Evolutionary conservation across 2,888 invertebrate genomes (phyloP).

Genomic region (Pediacus dermestoides): DNA sequence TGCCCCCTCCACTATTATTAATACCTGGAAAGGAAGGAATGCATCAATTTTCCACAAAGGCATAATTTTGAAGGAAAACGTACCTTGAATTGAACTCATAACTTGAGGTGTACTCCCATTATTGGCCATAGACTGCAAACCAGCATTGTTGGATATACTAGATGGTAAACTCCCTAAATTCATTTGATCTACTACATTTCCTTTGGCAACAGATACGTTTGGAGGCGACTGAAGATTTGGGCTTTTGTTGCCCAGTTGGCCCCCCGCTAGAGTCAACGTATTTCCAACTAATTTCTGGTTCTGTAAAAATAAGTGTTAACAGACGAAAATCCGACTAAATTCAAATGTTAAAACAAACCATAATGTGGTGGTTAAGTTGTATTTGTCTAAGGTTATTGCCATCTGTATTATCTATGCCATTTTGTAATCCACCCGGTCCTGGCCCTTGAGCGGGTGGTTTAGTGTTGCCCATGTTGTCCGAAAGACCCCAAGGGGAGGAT

Average conservation of each 20-base stretch:
- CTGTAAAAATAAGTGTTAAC: conserved; percentile 51
- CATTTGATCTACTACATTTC: conserved; percentile 59
- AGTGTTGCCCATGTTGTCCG: conserved; percentile 51
- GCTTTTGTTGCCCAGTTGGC: conserved; percentile 76
- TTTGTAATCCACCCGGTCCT: conserved; percentile 72
- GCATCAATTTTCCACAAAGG: neutral
- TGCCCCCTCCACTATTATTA: conserved; percentile 64
- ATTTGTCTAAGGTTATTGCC: conserved; percentile 50
- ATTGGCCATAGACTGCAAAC: conserved; percentile 56
- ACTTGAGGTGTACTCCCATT: conserved; percentile 69
- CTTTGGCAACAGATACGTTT: conserved; percentile 72
- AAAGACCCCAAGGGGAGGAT: conserved; percentile 65
- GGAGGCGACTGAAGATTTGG: conserved; percentile 83
- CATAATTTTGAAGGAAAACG: conserved; percentile 8
- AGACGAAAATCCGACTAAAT: neutral
- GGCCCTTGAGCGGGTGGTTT: conserved; percentile 82
- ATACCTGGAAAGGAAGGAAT: conserved; percentile 55
- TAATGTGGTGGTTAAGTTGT: conserved; percentile 64
- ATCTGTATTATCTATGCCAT: conserved; percentile 67
- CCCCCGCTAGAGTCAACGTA: conserved; percentile 69
- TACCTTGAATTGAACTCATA: conserved; percentile 71
- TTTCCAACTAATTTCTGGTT: conserved; percentile 69
- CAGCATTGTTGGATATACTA: conserved; percentile 53
- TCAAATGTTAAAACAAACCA: neutral
- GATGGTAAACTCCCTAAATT: conserved; percentile 57